Base-by-base conservation (phyloP, 1,140 invertebrate genomes). In the Drosophila gunungcola region DNA sequence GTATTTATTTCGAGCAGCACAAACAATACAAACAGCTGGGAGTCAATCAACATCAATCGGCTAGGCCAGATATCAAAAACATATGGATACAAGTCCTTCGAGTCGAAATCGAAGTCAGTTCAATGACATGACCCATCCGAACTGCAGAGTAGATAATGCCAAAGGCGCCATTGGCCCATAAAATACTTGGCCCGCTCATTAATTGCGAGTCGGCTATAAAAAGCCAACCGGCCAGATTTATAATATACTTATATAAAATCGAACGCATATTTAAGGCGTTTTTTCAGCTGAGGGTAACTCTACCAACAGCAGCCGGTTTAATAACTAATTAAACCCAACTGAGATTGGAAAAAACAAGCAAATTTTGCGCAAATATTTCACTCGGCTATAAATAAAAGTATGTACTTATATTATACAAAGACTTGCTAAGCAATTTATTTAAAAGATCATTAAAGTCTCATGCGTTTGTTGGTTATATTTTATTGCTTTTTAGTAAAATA, bases 101-200 rank as follows among this genome's bases (percentile, higher is more conserved):
- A 81, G 21, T 54, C 21, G 29, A 43, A 32, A 61, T 32, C 46
- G 43, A 46, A 55, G 45, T 64, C 80, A 45, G 81, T 84, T 85
- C 80, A 84, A 80, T 67, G 80, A 76, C 80, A 80, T 53, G 63
- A 70, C 42, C 63, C 43, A 52, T 53, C 34, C 45, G 12, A 55
- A 53, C 13, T 36, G 32, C 21, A 39, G 45, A 75, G 63, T 74
- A 82, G 69, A 78, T 81, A 75, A 83, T 76, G 61, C 79, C 41
- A 62, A 56, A 55, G 73, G 79, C 79, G 73, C 74, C 80, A 38
- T 51, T 73, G 41, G 16, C 58, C 64, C 64, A 84, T 85, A 77
- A 84, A 85, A 85, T 68, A 85, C 65, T 85, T 80, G 80, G 81
- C 49, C 43, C 42, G 78, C 29, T 51, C 69, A 79, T 79, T 79